Evolutionary conservation across 2,797 vertebrate species (phyloP).

Genomic region (Alauda arvensis): DNA sequence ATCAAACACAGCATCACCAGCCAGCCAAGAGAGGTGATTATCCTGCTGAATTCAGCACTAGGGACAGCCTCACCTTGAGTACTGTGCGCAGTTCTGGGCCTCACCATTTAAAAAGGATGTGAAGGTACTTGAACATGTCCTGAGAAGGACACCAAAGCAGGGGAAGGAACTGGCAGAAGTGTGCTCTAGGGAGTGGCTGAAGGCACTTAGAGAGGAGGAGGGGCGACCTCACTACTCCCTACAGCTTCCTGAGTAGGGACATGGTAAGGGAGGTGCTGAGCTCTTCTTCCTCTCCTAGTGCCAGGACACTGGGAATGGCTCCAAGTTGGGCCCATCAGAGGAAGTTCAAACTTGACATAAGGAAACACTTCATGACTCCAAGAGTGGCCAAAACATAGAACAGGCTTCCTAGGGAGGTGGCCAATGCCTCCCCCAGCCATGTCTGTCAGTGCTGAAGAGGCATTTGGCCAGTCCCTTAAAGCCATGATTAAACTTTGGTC

Average conservation of each 20-base stretch:
- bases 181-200: not conserved
- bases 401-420: not conserved
- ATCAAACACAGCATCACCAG: not conserved
- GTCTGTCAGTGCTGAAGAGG: not conserved
- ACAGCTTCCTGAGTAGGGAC: not conserved
- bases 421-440: accelerated
- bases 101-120: not conserved
- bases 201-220: not conserved
- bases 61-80: not conserved
- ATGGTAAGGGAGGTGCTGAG: not conserved
- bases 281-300: not conserved
- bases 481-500: not conserved
- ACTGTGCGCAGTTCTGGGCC: not conserved
- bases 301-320: not conserved
- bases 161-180: not conserved
- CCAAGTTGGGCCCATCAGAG: accelerated
- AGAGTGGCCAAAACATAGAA: not conserved
- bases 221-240: not conserved
- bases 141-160: not conserved
- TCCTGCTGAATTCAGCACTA: not conserved
- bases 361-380: not conserved
- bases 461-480: not conserved
- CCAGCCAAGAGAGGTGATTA: not conserved
- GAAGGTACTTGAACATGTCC: not conserved
- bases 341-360: not conserved